These are phyloP conservation scores for Rapana venosa DNA, from an alignment of 2,888 invertebrate species.

Conservation along the genomic window DNA sequence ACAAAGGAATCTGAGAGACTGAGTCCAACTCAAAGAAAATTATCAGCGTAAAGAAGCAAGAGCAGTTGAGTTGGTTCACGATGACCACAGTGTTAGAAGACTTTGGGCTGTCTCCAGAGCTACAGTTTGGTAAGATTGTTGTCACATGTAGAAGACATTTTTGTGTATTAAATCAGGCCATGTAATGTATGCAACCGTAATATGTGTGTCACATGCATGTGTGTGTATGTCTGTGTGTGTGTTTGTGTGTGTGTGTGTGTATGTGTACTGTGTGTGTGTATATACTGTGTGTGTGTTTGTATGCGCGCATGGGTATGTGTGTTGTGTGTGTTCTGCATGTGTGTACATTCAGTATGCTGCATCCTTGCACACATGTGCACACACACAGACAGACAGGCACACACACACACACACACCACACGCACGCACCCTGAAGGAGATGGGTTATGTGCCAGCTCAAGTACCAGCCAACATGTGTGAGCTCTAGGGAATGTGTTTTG, in stretches of 20 bases:
- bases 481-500: no score
- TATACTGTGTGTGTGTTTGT: background rate
- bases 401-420: no score
- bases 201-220: background rate
- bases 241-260: background rate
- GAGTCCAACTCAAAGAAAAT: background rate
- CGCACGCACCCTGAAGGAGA: no score
- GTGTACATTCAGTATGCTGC: no score
- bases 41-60: background rate
- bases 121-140: background rate
- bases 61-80: background rate
- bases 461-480: no score
- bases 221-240: background rate
- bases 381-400: no score
- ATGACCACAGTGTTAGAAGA: background rate
- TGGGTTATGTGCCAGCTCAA: no score
- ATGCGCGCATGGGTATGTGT: background rate
- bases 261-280: background rate
- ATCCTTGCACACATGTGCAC: no score
- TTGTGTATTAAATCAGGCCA: background rate
- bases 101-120: background rate
- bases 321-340: background rate
- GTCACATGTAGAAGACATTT: background rate
- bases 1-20: background rate
- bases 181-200: background rate